Evolutionary conservation across 1,140 invertebrate genomes (phyloP).

Genomic region (Drosophila insularis): DNA sequence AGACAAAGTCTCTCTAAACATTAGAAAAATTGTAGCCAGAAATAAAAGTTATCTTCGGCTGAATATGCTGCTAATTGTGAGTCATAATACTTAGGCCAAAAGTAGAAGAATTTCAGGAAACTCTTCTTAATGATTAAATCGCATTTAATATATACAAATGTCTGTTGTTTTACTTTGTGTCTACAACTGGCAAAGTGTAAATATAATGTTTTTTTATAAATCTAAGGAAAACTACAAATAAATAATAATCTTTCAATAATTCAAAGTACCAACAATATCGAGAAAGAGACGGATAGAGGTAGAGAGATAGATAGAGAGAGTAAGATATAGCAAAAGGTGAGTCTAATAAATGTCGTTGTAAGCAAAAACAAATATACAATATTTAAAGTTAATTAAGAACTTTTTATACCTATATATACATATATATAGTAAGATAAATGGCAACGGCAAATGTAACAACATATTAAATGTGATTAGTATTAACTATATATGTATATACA

Average conservation of each 20-base stretch:
- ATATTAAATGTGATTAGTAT: slow-evolving; percentile 65
- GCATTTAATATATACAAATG: background rate
- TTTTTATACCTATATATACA: slow-evolving; percentile 10
- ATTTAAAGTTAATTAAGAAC: slow-evolving; percentile 17
- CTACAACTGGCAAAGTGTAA: background rate
- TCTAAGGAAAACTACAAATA: background rate
- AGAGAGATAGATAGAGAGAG: background rate
- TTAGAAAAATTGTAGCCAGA: too few species aligned
- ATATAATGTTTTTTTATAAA: background rate
- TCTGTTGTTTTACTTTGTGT: background rate
- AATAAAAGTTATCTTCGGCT: too few species aligned
- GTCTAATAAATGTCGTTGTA: slow-evolving; percentile 33
- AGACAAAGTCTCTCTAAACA: too few species aligned
- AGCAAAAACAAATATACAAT: slow-evolving; percentile 66
- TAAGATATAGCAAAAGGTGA: slow-evolving; percentile 15
- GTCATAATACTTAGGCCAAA: too few species aligned
- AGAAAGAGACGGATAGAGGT: background rate
- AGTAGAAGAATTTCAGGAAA: background rate
- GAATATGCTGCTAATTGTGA: too few species aligned
- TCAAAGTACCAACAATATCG: background rate
- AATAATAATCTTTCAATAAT: slow-evolving; percentile 1
- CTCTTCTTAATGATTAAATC: background rate
- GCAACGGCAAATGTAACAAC: slow-evolving; percentile 54
- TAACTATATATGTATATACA: slow-evolving; percentile 4
- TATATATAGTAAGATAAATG: background rate